These are phyloP conservation scores for Octopus sinensis DNA, from an alignment of 1,140 invertebrate species.

Conservation along the genomic window DNA sequence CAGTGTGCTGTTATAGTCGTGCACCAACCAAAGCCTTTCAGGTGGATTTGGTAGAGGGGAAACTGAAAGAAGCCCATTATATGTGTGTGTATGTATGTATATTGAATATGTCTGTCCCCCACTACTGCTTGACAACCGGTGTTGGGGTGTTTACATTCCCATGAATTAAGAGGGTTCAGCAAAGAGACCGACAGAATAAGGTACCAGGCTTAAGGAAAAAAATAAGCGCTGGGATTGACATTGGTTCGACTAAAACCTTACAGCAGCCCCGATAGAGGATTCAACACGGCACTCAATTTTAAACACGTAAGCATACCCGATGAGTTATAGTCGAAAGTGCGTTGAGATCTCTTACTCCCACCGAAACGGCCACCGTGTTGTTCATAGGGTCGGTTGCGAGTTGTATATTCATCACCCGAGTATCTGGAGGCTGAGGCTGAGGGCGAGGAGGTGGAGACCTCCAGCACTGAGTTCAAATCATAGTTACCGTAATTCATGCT, in stretches of 20 bases:
- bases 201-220: neutral
- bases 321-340: neutral
- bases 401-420: conserved; percentile 1
- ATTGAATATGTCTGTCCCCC: neutral
- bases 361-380: neutral
- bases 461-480: neutral
- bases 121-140: neutral
- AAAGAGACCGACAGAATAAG: neutral
- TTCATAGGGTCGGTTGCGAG: conserved; percentile 1
- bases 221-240: neutral
- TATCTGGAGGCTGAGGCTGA: neutral
- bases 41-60: too few species aligned
- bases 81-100: neutral
- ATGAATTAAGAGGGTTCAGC: neutral
- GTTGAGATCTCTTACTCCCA: neutral
- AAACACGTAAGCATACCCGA: conserved; percentile 6
- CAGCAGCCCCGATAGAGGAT: neutral
- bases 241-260: too few species aligned
- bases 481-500: too few species aligned
- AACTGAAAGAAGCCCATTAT: too few species aligned
- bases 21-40: too few species aligned
- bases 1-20: too few species aligned
- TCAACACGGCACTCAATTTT: neutral
- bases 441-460: neutral
- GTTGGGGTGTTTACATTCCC: neutral